phyloP scores from a whole-genome alignment of 2,113 vertebrate genomes.

The Eublepharis macularius region DNA sequence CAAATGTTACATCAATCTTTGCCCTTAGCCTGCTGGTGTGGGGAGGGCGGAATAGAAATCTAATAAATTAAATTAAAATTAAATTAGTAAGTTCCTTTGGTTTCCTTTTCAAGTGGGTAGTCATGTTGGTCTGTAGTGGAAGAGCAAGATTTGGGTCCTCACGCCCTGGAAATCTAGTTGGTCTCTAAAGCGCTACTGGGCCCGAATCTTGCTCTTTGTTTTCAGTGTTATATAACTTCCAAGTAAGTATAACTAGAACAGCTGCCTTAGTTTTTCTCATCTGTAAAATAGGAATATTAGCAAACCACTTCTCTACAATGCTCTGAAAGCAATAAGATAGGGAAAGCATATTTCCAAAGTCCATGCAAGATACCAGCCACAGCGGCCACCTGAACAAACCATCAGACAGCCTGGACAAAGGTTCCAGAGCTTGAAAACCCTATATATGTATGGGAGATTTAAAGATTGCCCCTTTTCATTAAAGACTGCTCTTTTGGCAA shows the following conservation, averaged over 20 bases:
- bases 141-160: no score
- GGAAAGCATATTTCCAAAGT: not conserved
- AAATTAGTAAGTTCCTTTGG: not conserved
- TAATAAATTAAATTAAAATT: no score
- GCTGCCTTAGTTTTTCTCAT: not conserved
- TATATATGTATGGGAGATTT: conserved; percentile 26
- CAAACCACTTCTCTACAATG: no score
- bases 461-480: conserved; percentile 51
- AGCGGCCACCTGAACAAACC: conserved; percentile 1
- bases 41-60: no score
- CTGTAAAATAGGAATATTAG: not conserved
- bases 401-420: not conserved
- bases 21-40: no score
- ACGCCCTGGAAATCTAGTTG: no score
- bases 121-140: no score
- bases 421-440: not conserved
- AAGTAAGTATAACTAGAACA: no score
- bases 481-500: conserved; percentile 60
- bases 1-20: not conserved
- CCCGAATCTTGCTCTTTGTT: no score
- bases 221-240: not conserved
- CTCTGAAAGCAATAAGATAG: not conserved
- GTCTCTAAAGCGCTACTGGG: no score
- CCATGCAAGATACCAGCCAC: no score
- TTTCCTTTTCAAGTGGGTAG: no score